phyloP scores from a whole-genome alignment of 53 echinoderm and acorn worm genomes.

The Paracentrotus lividus region DNA sequence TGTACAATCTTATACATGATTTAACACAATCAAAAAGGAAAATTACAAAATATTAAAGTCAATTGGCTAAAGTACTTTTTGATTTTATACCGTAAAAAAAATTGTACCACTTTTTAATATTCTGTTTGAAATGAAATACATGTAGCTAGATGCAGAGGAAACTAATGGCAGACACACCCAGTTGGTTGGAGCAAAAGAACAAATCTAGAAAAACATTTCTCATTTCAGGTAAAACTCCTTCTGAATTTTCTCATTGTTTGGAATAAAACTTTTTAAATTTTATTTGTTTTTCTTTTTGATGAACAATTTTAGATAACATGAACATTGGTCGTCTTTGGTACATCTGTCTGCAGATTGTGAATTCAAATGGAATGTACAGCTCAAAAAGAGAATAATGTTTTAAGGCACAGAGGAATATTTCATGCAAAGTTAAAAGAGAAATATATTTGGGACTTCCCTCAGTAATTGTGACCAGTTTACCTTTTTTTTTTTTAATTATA shows the following conservation, averaged over 20 bases:
- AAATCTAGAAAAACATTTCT: background rate
- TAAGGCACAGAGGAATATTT: conserved; percentile 50
- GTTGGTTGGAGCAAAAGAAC: background rate
- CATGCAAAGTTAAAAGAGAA: background rate
- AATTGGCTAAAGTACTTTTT: conserved; percentile 43
- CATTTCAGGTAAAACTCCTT: background rate
- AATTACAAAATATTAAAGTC: background rate
- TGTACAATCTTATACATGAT: conserved; percentile 44
- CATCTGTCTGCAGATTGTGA: background rate
- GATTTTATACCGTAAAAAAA: background rate
- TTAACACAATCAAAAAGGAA: conserved; percentile 7
- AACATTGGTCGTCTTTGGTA: background rate
- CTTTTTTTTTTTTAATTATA: background rate
- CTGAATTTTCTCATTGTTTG: background rate
- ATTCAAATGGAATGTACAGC: conserved; percentile 29
- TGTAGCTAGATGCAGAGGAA: background rate
- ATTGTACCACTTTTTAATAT: background rate
- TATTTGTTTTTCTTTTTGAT: background rate
- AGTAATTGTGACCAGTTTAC: background rate
- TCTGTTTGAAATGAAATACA: background rate
- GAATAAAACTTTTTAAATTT: background rate
- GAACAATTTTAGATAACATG: background rate
- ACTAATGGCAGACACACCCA: background rate
- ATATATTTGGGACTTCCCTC: background rate
- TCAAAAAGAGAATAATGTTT: conserved; percentile 2